Evolutionary conservation across 2,888 invertebrate species (phyloP).

Genomic region (Reticulitermes lucifugus): DNA sequence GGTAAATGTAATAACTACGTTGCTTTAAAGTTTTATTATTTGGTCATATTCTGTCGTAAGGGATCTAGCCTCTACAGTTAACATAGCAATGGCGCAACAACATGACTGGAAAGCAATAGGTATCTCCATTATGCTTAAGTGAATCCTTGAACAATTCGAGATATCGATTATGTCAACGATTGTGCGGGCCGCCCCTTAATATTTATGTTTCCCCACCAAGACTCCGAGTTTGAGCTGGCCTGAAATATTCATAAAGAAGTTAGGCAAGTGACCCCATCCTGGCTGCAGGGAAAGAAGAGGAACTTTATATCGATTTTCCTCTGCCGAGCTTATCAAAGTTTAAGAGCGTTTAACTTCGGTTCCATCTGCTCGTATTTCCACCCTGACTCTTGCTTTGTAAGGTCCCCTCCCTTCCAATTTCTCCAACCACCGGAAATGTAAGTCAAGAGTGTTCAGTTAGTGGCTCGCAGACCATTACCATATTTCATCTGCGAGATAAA

Average conservation of each 20-base stretch:
- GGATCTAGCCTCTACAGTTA: too few species aligned
- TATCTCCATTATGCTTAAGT: too few species aligned
- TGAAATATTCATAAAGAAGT: constrained; percentile 42
- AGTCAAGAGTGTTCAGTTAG: not conserved
- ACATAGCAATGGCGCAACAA: too few species aligned
- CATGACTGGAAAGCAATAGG: too few species aligned
- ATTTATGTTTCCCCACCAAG: constrained; percentile 1
- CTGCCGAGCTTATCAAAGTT: constrained; percentile 43
- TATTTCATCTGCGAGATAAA: not conserved
- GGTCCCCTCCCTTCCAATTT: not conserved
- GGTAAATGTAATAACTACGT: too few species aligned
- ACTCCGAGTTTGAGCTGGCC: not conserved
- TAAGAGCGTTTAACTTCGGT: constrained; percentile 46
- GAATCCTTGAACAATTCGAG: not conserved
- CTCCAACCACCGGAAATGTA: not conserved
- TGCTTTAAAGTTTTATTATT: too few species aligned
- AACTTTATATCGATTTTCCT: constrained; percentile 4
- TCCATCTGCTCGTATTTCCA: constrained; percentile 27
- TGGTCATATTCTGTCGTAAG: too few species aligned
- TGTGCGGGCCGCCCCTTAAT: not conserved
- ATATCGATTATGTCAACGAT: not conserved
- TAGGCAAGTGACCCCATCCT: constrained; percentile 14
- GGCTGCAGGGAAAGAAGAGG: not conserved
- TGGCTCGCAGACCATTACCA: not conserved
- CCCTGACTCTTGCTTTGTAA: not conserved